Conservation (phyloP, 1,140 invertebrate genomes). For the Caenorhabditis brenneri region DNA sequence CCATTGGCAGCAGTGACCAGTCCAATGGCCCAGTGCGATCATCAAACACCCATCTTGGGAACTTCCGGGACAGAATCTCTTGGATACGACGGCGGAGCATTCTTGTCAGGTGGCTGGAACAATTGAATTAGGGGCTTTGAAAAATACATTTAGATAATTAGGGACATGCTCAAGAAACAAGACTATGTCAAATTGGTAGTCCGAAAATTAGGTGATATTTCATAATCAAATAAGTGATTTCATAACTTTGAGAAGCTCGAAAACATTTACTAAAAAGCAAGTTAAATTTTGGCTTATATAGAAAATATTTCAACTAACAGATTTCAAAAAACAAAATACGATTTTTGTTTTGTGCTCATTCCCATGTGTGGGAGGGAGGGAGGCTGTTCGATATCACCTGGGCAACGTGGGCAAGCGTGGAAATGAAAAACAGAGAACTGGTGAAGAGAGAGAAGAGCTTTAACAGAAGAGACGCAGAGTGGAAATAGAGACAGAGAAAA, state of each 20-base stretch:
- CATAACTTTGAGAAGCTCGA: background rate
- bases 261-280: background rate
- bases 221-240: background rate
- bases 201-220: too few species aligned
- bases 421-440: background rate
- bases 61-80: background rate
- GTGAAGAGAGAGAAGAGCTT: too few species aligned
- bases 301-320: background rate
- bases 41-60: conserved; percentile 17
- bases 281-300: background rate
- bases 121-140: too few species aligned
- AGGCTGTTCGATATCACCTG: background rate
- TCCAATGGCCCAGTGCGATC: background rate
- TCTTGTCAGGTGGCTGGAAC: too few species aligned
- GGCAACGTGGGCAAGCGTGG: background rate
- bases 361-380: background rate
- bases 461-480: background rate
- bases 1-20: background rate
- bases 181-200: too few species aligned
- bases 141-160: background rate
- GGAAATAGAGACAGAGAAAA: background rate
- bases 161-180: background rate
- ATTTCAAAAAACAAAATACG: background rate
- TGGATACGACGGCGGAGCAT: background rate
- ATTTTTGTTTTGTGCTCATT: background rate